Conservation (phyloP, 2,888 invertebrate species). For the Diplolepis rosae region DNA sequence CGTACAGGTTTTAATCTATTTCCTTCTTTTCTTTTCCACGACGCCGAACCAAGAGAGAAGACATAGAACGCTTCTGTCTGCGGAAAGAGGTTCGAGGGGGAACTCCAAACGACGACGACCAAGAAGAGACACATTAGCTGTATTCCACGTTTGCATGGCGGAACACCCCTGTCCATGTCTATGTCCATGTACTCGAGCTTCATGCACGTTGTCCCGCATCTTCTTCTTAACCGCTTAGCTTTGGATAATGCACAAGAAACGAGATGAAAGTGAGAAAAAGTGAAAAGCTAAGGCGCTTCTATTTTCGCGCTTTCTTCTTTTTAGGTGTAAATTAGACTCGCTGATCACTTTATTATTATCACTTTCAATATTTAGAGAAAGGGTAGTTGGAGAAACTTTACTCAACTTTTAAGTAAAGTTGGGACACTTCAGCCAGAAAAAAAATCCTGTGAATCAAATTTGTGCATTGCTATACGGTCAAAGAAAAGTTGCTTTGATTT, state of each 20-base stretch:
- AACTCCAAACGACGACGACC: conserved; percentile 55
- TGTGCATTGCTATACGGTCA: too few species aligned
- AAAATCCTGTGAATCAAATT: too few species aligned
- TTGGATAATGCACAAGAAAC: conserved; percentile 57
- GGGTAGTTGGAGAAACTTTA: too few species aligned
- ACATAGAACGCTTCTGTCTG: conserved; percentile 17
- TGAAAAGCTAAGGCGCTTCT: too few species aligned
- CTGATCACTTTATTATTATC: too few species aligned
- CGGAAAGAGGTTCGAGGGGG: conserved; percentile 38
- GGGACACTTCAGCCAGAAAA: too few species aligned
- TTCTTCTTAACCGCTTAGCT: conserved; percentile 47
- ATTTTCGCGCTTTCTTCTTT: conserved; percentile 48
- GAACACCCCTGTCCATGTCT: conserved; percentile 71
- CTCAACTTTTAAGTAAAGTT: too few species aligned
- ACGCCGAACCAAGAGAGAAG: conserved; percentile 35
- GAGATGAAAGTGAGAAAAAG: conserved; percentile 40
- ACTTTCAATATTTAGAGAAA: too few species aligned
- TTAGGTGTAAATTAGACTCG: conserved; percentile 59
- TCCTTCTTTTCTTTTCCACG: conserved; percentile 53
- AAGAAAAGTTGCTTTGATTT: too few species aligned
- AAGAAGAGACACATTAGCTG: conserved; percentile 61
- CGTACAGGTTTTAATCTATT: conserved; percentile 58
- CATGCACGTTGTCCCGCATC: conserved; percentile 48
- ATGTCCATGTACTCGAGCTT: conserved; percentile 56
- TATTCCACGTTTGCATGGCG: conserved; percentile 73